A percentile compares a stretch with the other conserved stretches of the same genome.
phyloP scores from a whole-genome alignment of 2,113 vertebrate species.

The Istiophorus platypterus region DNA sequence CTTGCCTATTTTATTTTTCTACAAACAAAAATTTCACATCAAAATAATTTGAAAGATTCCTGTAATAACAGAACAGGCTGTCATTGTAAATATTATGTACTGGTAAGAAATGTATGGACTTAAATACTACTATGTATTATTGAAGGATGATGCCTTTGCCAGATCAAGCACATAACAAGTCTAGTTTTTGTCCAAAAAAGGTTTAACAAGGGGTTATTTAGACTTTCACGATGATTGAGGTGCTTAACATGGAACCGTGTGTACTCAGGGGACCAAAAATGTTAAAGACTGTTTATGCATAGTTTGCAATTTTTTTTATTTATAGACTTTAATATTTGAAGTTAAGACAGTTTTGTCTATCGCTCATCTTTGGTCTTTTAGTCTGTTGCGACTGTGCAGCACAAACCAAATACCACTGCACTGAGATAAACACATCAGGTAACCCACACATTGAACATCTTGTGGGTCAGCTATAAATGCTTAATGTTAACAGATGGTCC shows the following conservation, averaged over 20 bases:
- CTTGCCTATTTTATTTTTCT: not conserved
- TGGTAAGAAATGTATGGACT: not conserved
- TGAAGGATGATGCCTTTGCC: not conserved
- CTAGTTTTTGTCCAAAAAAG: slow-evolving; percentile 1
- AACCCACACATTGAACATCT: slow-evolving; percentile 1
- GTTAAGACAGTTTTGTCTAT: not conserved
- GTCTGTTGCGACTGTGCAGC: not conserved
- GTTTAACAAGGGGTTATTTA: not conserved
- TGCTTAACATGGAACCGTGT: not conserved
- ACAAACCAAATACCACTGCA: not conserved
- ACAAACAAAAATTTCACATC: not conserved
- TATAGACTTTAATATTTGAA: not conserved
- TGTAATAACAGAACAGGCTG: not conserved
- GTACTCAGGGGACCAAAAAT: not conserved
- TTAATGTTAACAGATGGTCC: slow-evolving; percentile 37
- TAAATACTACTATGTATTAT: not conserved
- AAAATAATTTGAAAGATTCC: not conserved
- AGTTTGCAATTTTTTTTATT: not conserved
- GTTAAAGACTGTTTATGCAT: not conserved
- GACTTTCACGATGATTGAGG: not conserved
- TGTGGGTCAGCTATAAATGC: slow-evolving; percentile 22
- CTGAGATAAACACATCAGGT: not conserved
- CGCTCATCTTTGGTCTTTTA: not conserved
- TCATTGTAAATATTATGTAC: not conserved
- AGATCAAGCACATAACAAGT: not conserved